Conservation (phyloP, 1,140 invertebrate genomes). For the Heliconius eleuchia region DNA sequence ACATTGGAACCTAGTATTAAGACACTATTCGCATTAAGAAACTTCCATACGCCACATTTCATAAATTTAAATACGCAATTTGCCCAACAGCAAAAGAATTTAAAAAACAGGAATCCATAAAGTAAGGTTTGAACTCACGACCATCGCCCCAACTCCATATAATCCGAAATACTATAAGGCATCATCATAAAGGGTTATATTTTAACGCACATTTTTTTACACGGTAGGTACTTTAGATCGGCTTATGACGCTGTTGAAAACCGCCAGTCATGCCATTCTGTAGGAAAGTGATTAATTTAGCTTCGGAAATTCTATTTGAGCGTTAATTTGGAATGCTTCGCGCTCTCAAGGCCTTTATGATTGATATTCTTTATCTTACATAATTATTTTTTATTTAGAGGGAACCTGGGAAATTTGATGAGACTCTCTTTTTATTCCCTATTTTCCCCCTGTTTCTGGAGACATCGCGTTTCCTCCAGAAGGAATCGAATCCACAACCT, state of each 20-base stretch:
- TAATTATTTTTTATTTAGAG: not conserved
- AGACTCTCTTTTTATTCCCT: not conserved
- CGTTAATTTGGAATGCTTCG: constrained; percentile 41
- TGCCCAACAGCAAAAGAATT: too few species aligned
- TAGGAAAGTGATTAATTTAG: constrained; percentile 46
- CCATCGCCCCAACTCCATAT: not conserved
- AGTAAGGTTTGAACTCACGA: not conserved
- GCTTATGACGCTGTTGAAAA: constrained; percentile 19
- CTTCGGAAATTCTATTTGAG: constrained; percentile 34
- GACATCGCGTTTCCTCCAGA: not conserved
- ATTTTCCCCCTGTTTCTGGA: not conserved
- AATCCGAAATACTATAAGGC: not conserved
- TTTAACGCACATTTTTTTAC: not conserved
- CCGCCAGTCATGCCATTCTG: constrained; percentile 43
- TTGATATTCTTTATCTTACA: constrained; percentile 33
- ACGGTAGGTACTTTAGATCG: not conserved
- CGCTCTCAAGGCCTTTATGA: constrained; percentile 38
- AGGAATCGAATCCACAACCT: not conserved
- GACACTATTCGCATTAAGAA: too few species aligned
- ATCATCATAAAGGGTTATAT: not conserved
- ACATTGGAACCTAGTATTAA: too few species aligned
- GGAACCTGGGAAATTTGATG: not conserved
- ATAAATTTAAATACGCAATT: too few species aligned
- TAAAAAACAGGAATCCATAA: not conserved
- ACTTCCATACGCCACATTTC: too few species aligned